Evolutionary conservation across 2,888 invertebrate species (phyloP).

Genomic region (Metalampra italica): DNA sequence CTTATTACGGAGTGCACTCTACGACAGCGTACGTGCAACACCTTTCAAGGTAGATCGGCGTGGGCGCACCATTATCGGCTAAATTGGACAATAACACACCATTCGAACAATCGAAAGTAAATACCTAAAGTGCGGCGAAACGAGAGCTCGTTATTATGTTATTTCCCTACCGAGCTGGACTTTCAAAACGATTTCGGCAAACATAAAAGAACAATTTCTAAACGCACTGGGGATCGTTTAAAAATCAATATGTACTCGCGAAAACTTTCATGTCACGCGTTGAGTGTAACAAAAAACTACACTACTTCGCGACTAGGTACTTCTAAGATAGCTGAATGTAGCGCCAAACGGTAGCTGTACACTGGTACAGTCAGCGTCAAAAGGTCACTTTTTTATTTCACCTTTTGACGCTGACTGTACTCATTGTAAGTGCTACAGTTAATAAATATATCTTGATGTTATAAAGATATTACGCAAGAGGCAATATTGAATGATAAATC

Average conservation of each 20-base stretch:
- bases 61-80: constrained; percentile 8
- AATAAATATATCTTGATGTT: no score
- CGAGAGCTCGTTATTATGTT: background rate
- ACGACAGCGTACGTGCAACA: background rate
- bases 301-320: no score
- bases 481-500: no score
- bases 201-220: constrained; percentile 4
- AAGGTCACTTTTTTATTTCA: no score
- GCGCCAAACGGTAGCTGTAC: no score
- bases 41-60: constrained; percentile 1
- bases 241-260: constrained; percentile 4
- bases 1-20: background rate
- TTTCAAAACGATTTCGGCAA: constrained; percentile 11
- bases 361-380: no score
- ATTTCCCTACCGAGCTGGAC: constrained; percentile 2
- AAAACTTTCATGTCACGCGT: constrained; percentile 8
- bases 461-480: no score
- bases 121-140: background rate
- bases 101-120: constrained; percentile 4
- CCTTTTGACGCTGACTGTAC: no score
- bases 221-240: constrained; percentile 2
- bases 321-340: no score
- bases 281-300: no score
- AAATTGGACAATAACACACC: constrained; percentile 9
- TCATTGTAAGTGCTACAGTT: no score